phyloP scores from a whole-genome alignment of 1,140 invertebrate species.

The Laupala kohalensis region DNA sequence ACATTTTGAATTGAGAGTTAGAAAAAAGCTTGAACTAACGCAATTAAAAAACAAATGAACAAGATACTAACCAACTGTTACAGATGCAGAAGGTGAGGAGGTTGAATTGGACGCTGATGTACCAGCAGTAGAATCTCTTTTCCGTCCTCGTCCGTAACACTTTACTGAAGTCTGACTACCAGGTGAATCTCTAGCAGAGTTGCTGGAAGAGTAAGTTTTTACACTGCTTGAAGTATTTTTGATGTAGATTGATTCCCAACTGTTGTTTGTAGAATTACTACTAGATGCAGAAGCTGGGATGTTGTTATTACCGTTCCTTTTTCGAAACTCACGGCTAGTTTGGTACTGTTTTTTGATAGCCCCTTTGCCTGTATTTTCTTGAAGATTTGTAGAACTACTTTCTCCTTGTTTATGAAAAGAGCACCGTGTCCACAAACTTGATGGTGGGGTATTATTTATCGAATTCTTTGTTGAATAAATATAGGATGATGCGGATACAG shows the following conservation, averaged over 20 bases:
- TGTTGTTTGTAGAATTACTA: neutral
- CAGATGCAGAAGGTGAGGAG: neutral
- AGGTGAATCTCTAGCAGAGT: neutral
- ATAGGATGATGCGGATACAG: neutral
- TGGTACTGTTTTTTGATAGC: slow-evolving; percentile 1
- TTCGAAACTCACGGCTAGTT: neutral
- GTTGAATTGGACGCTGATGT: neutral
- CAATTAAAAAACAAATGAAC: neutral
- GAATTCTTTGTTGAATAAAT: neutral
- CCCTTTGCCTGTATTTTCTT: neutral
- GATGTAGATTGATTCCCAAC: neutral
- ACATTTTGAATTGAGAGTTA: neutral
- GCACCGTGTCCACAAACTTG: neutral
- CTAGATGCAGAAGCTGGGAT: neutral
- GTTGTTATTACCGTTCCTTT: slow-evolving; percentile 4
- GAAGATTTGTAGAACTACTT: neutral
- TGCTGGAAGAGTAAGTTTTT: neutral
- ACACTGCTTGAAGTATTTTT: neutral
- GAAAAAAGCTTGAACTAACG: neutral
- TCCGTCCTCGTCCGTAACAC: slow-evolving; percentile 1
- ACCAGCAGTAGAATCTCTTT: slow-evolving; percentile 1
- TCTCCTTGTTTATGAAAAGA: neutral
- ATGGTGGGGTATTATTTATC: neutral
- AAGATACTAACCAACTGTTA: neutral
- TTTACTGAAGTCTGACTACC: neutral